Evolutionary conservation across 2,888 invertebrate genomes (phyloP).

Genomic region (Deilephila elpenor): DNA sequence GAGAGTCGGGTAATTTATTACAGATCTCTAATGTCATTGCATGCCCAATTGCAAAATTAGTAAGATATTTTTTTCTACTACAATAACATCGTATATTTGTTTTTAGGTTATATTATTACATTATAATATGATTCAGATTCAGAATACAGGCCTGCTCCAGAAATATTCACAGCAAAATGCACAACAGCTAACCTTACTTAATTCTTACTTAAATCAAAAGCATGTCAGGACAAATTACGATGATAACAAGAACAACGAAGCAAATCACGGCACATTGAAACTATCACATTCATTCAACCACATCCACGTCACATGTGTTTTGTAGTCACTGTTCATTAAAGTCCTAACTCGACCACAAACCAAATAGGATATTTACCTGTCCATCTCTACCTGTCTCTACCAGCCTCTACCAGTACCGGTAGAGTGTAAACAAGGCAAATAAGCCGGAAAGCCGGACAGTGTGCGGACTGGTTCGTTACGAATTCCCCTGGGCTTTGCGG

Average conservation of each 20-base stretch:
- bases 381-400: not conserved
- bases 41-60: no score
- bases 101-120: no score
- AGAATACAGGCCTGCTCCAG: no score
- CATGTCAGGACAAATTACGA: not conserved
- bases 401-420: not conserved
- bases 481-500: conserved; percentile 16
- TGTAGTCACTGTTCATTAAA: conserved; percentile 2
- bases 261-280: not conserved
- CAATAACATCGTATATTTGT: no score
- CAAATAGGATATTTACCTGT: not conserved
- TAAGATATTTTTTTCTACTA: no score
- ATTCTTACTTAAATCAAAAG: no score
- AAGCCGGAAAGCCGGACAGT: conserved; percentile 5
- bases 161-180: no score
- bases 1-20: no score
- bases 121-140: no score
- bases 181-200: no score
- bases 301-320: not conserved
- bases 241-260: no score
- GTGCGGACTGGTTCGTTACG: conserved; percentile 17
- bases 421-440: conserved; percentile 14
- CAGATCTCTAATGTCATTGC: no score
- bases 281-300: not conserved
- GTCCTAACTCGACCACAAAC: not conserved